Conservation (phyloP, 2,888 invertebrate genomes). For the Caenorhabditis wallacei region DNA sequence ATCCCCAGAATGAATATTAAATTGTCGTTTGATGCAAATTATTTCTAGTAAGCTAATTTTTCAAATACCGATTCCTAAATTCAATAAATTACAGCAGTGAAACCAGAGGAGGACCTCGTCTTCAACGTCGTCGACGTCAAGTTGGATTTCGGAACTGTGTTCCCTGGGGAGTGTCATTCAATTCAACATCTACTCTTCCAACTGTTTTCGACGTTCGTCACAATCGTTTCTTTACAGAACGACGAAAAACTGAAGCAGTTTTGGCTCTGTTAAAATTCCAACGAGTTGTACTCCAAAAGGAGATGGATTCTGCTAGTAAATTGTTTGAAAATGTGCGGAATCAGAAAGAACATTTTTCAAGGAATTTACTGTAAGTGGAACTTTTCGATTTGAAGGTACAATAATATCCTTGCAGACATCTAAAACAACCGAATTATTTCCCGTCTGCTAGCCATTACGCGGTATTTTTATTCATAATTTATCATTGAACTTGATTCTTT, state of each 20-base stretch:
- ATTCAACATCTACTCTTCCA: constrained; percentile 50
- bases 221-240: constrained; percentile 20
- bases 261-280: constrained; percentile 56
- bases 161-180: constrained; percentile 46
- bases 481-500: neutral
- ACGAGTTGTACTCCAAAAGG: constrained; percentile 15
- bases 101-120: neutral
- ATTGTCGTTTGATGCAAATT: constrained; percentile 25
- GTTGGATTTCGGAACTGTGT: constrained; percentile 43
- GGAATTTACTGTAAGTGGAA: constrained; percentile 33
- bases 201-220: constrained; percentile 51
- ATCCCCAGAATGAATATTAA: constrained; percentile 10
- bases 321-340: constrained; percentile 1
- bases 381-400: too few species aligned
- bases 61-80: neutral
- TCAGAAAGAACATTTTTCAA: constrained; percentile 51
- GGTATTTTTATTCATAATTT: neutral
- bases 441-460: constrained; percentile 19
- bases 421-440: constrained; percentile 26
- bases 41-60: neutral
- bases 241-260: constrained; percentile 18
- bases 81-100: constrained; percentile 1
- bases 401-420: constrained; percentile 42
- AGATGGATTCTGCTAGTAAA: constrained; percentile 30
- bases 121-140: constrained; percentile 18